A percentile compares a stretch with the other conserved stretches of the same genome.
phyloP scores from a whole-genome alignment of 2,888 invertebrate species.

The Sarcophaga rosellei region DNA sequence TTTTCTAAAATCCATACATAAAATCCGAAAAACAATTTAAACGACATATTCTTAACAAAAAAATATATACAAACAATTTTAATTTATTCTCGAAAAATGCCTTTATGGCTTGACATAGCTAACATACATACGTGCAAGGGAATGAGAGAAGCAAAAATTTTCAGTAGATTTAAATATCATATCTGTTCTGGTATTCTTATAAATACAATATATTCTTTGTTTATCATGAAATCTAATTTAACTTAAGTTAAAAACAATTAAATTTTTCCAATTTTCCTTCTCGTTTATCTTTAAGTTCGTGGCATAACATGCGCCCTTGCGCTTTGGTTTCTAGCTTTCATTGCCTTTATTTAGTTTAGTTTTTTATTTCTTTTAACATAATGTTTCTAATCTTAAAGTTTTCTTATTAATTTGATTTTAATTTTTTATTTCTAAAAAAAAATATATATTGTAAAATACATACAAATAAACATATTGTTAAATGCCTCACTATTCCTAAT shows the following conservation, averaged over 20 bases:
- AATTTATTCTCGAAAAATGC: conserved; percentile 35
- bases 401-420: neutral
- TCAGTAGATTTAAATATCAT: no score
- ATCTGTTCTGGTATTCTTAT: no score
- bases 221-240: no score
- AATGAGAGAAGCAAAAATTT: no score
- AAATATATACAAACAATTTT: neutral
- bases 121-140: neutral
- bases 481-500: no score
- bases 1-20: conserved; percentile 18
- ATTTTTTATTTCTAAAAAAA: no score
- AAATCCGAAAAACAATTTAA: neutral
- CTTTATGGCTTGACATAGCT: neutral
- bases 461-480: no score
- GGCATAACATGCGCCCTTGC: neutral
- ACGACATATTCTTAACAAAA: conserved; percentile 19
- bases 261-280: neutral
- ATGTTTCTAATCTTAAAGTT: neutral
- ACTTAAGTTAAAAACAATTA: no score
- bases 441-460: no score
- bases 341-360: neutral
- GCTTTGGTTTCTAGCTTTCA: neutral
- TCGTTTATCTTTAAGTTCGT: neutral
- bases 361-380: neutral
- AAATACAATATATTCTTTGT: no score